These are phyloP conservation scores for Sternarchorhynchus goeldii DNA, from an alignment of 2,797 vertebrate genomes.

Conservation along the genomic window DNA sequence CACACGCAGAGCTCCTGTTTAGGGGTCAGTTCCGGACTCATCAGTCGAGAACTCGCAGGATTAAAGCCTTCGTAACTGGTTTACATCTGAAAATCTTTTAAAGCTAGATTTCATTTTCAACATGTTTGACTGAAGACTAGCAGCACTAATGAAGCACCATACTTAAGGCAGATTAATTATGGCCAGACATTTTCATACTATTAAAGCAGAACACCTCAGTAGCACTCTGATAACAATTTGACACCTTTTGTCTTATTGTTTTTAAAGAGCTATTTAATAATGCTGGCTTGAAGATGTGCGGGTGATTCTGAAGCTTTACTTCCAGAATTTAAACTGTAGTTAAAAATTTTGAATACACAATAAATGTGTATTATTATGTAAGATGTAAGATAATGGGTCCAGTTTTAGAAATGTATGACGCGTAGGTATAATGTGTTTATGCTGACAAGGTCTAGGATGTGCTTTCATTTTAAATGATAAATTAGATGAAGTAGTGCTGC, in stretches of 20 bases:
- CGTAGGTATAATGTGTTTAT: no score
- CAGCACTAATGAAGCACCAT: slow-evolving; percentile 21
- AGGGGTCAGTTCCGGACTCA: slow-evolving; percentile 24
- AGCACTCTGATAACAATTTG: slow-evolving; percentile 9
- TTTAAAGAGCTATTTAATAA: slow-evolving; percentile 13
- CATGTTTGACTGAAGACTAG: slow-evolving; percentile 18
- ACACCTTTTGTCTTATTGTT: not conserved
- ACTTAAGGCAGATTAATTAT: slow-evolving; percentile 23
- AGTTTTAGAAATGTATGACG: not conserved
- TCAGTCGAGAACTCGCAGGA: slow-evolving; percentile 17
- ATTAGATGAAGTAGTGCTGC: not conserved
- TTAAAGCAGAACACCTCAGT: slow-evolving; percentile 3
- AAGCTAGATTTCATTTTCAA: slow-evolving; percentile 23
- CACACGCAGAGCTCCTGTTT: slow-evolving; percentile 25
- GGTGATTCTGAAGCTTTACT: not conserved
- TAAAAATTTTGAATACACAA: slow-evolving; percentile 7
- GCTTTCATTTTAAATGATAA: not conserved
- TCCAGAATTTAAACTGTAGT: slow-evolving; percentile 24
- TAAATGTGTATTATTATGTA: not conserved
- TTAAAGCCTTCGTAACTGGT: slow-evolving; percentile 39
- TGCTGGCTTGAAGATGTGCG: not conserved
- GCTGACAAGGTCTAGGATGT: no score
- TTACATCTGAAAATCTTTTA: slow-evolving; percentile 43
- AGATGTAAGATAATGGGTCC: not conserved
- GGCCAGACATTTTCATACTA: slow-evolving; percentile 13